Base-by-base conservation (phyloP, 2,888 invertebrate species). In the Steinernema scapterisci region DNA sequence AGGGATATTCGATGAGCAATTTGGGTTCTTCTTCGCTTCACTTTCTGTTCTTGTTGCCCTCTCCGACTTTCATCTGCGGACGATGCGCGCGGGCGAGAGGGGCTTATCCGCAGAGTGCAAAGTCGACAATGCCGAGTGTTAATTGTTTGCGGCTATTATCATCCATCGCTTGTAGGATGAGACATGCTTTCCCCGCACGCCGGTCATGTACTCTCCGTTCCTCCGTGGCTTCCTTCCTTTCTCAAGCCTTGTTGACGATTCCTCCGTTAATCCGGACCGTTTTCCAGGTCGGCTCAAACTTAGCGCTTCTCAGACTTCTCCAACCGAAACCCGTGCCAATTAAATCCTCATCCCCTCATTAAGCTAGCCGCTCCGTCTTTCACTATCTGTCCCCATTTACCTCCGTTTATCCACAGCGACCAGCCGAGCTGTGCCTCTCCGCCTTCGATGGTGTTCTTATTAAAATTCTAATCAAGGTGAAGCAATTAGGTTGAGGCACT, bases 141-240 rank as follows among this genome's bases (percentile, higher is more conserved):
- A 63, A 63, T 63, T 63, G 63, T 63, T 63, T 63, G 23, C 63
- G 63, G 16, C 63, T n/a, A 63, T 63, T 63, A 63, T 63, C 63
- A 63, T 25, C 16, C 63, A 63, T 25, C 16, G 63, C 31, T 63
- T 1, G 63, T 3, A 19, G 27, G 31, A 63, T 63, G 27, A 63
- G 63, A 63, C 63, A 31, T 16, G 31, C 63, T 25, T 27, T 27
- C 31, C n/a, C 21, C 31, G 16, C 63, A 11, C 23, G 23, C 52
- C n/a, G 19, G 2, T 5, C 11, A n/a, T 23, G 52, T 19, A 52
- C 23, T 38, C 38, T 23, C 11, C 52, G 52, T 31, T 16, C 6
- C 54, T 54, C 21, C 25, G 23, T 23, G 6, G 54, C 23, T 23
- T 54, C 25, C 25, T 23, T 23, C 31, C 25, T 13, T 63, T 31